Base-by-base conservation (phyloP, 2,888 invertebrate genomes). In the Pilophorus perplexus region DNA sequence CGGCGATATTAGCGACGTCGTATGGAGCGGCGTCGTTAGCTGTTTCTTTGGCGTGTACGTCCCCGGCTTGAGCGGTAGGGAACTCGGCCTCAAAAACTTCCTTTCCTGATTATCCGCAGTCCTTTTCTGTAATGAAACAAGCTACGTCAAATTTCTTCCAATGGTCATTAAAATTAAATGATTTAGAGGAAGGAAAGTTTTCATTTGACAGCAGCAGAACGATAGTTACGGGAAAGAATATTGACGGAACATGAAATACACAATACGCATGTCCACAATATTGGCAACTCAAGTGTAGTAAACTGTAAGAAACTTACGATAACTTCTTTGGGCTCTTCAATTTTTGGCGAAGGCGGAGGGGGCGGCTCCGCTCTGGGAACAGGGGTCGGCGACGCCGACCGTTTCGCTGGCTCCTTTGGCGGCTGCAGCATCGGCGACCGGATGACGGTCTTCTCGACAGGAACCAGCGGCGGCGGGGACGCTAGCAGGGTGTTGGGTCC, bases 1-100 rank as follows among this genome's bases (percentile, higher is more conserved):
- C 0, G 94, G 93, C 69, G 92, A 93, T 54, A 93, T 89, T 59
- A 94, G 79, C 8, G 90, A 87, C 57, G 90, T 90, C 74, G 89
- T 88, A 52, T 88, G 86, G 64, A 88, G 89, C 1, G 90, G 89
- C 0, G 90, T 90, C 50, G 89, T 85, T 0, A 90, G 89, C 76
- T 89, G 88, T 66, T 86, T 84, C 76, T 91, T 91, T 6, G 89
- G 85, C 3, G 87, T 86, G 71, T 89, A 89, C 10, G 89, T 88
- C 2, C 90, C 90, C 1, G 92, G 91, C 76, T 91, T 91, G 28
- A 93, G 77, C 0, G 92, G 89, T 69, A 93, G 79, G 27, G 90
- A 89, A 3, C 88, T 89, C 0, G 93, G 93, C 66, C 93, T 81
- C 62, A 89, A 80, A 69, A 74, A 74, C 68, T 71, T 71, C 48